These are phyloP conservation scores for Rotaria macrura DNA, from an alignment of 2,888 invertebrate species.

Conservation along the genomic window DNA sequence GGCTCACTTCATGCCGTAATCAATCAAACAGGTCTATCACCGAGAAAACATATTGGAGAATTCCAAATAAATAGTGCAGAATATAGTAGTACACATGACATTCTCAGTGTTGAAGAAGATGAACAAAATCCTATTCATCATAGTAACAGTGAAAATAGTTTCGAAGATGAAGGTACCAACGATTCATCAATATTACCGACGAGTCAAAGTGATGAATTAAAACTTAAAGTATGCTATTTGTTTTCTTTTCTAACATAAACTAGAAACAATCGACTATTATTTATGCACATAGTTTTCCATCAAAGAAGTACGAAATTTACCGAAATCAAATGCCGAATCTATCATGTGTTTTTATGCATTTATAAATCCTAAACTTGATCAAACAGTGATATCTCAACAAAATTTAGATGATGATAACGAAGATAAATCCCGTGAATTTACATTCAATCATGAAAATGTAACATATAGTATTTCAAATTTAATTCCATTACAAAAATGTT, in stretches of 20 bases:
- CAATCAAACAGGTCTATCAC: background rate
- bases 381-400: background rate
- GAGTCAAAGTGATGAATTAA: background rate
- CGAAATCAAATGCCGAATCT: background rate
- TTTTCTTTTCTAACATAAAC: background rate
- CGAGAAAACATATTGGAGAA: background rate
- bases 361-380: background rate
- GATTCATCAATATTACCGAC: conserved; percentile 45
- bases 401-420: background rate
- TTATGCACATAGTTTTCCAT: conserved; percentile 65
- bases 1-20: background rate
- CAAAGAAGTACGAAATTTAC: conserved; percentile 77
- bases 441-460: conserved; percentile 9
- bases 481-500: too few species aligned
- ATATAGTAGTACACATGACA: too few species aligned
- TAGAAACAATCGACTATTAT: conserved; percentile 10
- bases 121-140: too few species aligned
- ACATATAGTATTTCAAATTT: background rate
- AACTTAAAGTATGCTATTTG: too few species aligned
- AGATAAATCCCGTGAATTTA: background rate
- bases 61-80: background rate
- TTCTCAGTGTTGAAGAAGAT: too few species aligned
- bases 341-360: background rate
- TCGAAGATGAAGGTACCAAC: conserved; percentile 59
- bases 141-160: conserved; percentile 28